Evolutionary conservation across 2,888 invertebrate genomes (phyloP), one percentile per base, ranked within the genome.

Genomic region (Colostygia pectinataria): DNA sequence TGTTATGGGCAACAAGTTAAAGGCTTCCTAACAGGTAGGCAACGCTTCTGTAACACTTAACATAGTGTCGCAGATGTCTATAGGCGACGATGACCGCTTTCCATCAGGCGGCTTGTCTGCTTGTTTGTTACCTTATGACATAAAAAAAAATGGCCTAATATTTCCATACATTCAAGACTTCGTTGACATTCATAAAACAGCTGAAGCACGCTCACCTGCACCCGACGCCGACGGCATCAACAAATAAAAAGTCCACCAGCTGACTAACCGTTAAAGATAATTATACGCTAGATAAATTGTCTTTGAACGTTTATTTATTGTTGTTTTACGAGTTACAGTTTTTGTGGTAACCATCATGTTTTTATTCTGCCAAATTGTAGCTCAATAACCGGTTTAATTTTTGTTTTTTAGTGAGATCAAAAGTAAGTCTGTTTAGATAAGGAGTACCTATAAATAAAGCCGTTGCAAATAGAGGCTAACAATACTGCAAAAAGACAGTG

Each of bases 191-290:
- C 18, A 32, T 25, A 13, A 23, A 39, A 33, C 18, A 32, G 44
- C 24, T 37, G 24, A 12, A 39, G 8, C 15, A n/a, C 36, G 28
- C 34, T 38, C 32, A 46, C 33, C 38, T 33, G 41, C 24, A 37
- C 25, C 32, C 31, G 25, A 28, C 7, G 27, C 32, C 25, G 25
- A 28, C 7, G 10, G 8, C 9, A 10, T 10, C 5, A 39, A 34
- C 25, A 10, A 33, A 50, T 25, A 53, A 49, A 48, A 44, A 32
- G 33, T 18, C 27, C 18, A 28, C 24, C 12, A 5, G 23, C 44
- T 49, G 51, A 37, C 40, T 47, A 53, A 59, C 61, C 54, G 63
- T 63, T 59, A 61, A 54, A 58, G 53, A 53, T 50, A 58, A 63
- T 63, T 63, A 59, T 54, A 55, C 59, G 63, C 52, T 42, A 54